A percentile compares a stretch with the other conserved stretches of the same genome.
Conservation (phyloP, 2,888 invertebrate genomes). For the Mycalesis mineus region DNA sequence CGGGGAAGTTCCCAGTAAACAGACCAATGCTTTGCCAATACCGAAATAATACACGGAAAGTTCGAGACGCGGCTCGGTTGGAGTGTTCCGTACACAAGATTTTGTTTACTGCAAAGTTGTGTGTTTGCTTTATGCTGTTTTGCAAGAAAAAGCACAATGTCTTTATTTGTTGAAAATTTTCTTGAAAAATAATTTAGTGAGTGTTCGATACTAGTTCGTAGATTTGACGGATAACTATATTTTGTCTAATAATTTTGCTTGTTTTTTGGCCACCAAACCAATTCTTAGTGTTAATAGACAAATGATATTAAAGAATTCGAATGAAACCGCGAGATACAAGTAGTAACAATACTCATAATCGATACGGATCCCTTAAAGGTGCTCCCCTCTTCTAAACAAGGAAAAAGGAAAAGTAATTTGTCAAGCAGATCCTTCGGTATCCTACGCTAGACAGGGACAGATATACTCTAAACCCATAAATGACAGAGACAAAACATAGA, state of each 20-base stretch:
- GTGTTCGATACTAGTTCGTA: too few species aligned
- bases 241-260: too few species aligned
- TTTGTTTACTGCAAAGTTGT: not conserved
- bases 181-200: not conserved
- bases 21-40: conserved; percentile 54
- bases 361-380: conserved; percentile 18
- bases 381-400: conserved; percentile 50
- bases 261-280: too few species aligned
- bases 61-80: not conserved
- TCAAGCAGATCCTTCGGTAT: conserved; percentile 67
- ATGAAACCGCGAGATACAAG: too few species aligned
- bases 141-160: too few species aligned
- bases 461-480: conserved; percentile 19
- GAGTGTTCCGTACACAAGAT: not conserved
- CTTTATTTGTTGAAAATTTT: too few species aligned
- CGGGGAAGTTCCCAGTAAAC: conserved; percentile 60
- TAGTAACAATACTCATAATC: not conserved
- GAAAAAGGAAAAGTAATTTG: conserved; percentile 71
- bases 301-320: too few species aligned
- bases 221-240: too few species aligned
- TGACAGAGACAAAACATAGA: conserved; percentile 29
- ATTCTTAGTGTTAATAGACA: too few species aligned
- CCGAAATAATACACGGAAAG: conserved; percentile 27
- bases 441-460: conserved; percentile 40
- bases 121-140: too few species aligned